phyloP scores from a whole-genome alignment of 2,888 invertebrate species.

The Heliconius ismenius region DNA sequence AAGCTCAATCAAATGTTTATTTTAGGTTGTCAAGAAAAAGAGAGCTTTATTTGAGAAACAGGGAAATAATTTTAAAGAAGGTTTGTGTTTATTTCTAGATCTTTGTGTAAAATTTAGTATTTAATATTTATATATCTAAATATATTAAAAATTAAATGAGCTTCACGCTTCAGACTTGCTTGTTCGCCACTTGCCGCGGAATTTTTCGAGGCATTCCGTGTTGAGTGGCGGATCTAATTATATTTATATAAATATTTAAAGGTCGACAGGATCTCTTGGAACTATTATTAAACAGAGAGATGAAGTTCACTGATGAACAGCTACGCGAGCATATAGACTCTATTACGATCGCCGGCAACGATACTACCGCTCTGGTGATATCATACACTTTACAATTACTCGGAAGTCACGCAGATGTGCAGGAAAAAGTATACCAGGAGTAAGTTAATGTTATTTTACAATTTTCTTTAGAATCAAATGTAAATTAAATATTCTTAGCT shows the following conservation, averaged over 20 bases:
- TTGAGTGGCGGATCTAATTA: not conserved
- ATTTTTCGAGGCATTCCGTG: no score
- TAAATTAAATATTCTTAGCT: not conserved
- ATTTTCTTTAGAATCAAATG: not conserved
- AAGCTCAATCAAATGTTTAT: conserved; percentile 19
- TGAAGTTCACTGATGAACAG: conserved; percentile 78
- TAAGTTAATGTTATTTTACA: conserved; percentile 49
- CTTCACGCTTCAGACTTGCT: no score
- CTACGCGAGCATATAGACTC: conserved; percentile 83
- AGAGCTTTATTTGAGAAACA: conserved; percentile 42
- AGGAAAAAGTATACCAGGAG: conserved; percentile 62
- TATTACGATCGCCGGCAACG: conserved; percentile 82
- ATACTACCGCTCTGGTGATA: conserved; percentile 77
- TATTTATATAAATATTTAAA: conserved; percentile 32
- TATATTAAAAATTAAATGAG: no score
- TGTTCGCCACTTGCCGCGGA: no score
- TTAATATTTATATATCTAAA: not conserved
- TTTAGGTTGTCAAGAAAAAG: conserved; percentile 58
- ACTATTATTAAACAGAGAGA: conserved; percentile 65
- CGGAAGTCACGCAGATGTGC: conserved; percentile 68
- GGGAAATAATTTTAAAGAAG: conserved; percentile 35
- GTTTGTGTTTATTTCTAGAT: conserved; percentile 26
- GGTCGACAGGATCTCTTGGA: conserved; percentile 40
- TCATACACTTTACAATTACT: conserved; percentile 73
- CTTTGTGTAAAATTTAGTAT: no score